A percentile compares a stretch with the other conserved stretches of the same genome.
Evolutionary conservation across 2,888 invertebrate species (phyloP).

Genomic region (Drosophila quinaria): DNA sequence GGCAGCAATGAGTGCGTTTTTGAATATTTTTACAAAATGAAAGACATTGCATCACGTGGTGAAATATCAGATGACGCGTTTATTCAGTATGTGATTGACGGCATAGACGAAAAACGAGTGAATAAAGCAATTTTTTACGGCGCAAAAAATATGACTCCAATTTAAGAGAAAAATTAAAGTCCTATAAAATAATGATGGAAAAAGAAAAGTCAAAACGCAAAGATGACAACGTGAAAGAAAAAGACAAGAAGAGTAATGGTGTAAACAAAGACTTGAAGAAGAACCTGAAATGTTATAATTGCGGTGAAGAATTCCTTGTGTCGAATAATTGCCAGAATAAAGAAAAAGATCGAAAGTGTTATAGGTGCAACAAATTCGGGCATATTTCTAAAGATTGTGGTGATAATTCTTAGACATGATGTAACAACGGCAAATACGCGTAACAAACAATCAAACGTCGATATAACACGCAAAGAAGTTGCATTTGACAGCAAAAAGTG

Average conservation of each 20-base stretch:
- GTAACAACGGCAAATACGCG: neutral
- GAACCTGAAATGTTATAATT: neutral
- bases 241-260: neutral
- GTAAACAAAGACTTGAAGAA: neutral
- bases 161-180: slow-evolving; percentile 1
- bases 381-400: too few species aligned
- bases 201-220: neutral
- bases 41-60: neutral
- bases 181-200: neutral
- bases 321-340: neutral
- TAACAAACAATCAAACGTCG: neutral
- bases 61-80: slow-evolving; percentile 8
- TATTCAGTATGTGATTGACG: neutral
- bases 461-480: slow-evolving; percentile 4
- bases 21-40: slow-evolving; percentile 8
- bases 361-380: neutral
- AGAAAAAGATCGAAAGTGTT: slow-evolving; percentile 5
- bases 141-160: slow-evolving; percentile 1
- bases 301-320: neutral
- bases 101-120: neutral
- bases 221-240: neutral
- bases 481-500: neutral
- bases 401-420: too few species aligned
- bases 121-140: slow-evolving; percentile 8
- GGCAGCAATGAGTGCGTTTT: neutral